A percentile compares a stretch with the other conserved stretches of the same genome.
These are phyloP conservation scores for Chaetodon auriga DNA, from an alignment of 2,113 vertebrate species.

Conservation along the genomic window DNA sequence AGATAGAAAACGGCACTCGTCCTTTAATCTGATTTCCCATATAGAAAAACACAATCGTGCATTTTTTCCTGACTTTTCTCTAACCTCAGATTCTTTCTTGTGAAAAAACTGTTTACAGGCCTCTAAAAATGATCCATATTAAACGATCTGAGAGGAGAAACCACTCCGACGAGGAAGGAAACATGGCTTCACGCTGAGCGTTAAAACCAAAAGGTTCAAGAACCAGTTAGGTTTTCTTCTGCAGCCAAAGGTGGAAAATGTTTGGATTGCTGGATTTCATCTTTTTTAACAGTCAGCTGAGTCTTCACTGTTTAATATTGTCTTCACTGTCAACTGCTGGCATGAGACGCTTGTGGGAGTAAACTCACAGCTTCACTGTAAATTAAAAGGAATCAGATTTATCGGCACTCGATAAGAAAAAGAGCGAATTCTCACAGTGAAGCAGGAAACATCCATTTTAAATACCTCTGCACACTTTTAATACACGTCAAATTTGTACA, in stretches of 20 bases:
- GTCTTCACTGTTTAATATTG: no score
- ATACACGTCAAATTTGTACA: slow-evolving; percentile 60
- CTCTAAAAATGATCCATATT: no score
- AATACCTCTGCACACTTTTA: slow-evolving; percentile 59
- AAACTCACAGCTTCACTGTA: no score
- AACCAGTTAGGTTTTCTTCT: no score
- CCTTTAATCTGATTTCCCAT: neutral
- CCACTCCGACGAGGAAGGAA: neutral
- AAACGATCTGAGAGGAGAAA: neutral
- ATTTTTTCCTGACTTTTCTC: neutral
- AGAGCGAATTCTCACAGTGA: neutral
- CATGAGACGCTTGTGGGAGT: no score
- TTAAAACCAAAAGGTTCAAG: no score
- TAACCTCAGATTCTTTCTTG: neutral
- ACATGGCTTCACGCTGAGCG: neutral
- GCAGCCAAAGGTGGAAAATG: no score
- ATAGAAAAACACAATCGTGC: neutral
- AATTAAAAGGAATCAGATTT: neutral
- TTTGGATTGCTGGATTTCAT: no score
- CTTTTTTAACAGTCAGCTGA: no score
- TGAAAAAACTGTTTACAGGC: neutral
- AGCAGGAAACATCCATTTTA: neutral
- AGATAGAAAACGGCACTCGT: no score
- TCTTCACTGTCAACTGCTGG: no score
- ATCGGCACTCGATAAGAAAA: neutral